Evolutionary conservation across 2,888 invertebrate species (phyloP), one percentile per base, ranked within the genome.

Genomic region (Oeneis ivallda): DNA sequence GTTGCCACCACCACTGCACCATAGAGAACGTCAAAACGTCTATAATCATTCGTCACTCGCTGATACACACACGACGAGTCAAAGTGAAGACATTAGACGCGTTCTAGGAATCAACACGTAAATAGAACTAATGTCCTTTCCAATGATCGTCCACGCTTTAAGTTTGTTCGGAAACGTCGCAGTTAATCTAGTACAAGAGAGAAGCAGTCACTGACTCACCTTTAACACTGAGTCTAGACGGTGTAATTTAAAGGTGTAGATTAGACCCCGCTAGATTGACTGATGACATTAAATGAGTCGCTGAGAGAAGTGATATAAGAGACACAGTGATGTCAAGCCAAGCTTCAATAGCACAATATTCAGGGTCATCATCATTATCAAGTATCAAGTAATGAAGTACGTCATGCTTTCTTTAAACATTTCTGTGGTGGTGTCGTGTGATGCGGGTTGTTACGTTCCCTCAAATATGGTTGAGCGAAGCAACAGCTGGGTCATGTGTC

Each of bases 141-240:
- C 56, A 57, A 62, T 57, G 57, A 50, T 57, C 43, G 62, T 50
- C 49, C n/a, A 34, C 19, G 50, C 39, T 56, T 37, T 37, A 15
- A 13, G 37, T 6, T 13, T 70, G 67, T 64, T 75, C 79, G 84
- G 85, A 83, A 50, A 26, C 82, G 83, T 85, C 52, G n/a, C 8
- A n/a, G 34, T 10, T 50, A 26, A 50, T 50, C 47, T 47, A 17
- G 17, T 8, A 47, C 47, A 17, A 47, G 15, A 47, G 8, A 52
- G 32, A 13, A 13, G 50, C 13, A 17, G 17, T 47, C 5, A 41
- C 13, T 41, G 15, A 47, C 47, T 47, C 47, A 47, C 17, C 17
- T 17, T 17, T 47, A 47, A 47, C 47, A 47, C 17, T 13, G 26
- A 52, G 26, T 32, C 13, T 52, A 32, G 50, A 52, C 50, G 13